Evolutionary conservation across 2,113 vertebrate genomes (phyloP).

Genomic region (Plecturocebus donacophilus): DNA sequence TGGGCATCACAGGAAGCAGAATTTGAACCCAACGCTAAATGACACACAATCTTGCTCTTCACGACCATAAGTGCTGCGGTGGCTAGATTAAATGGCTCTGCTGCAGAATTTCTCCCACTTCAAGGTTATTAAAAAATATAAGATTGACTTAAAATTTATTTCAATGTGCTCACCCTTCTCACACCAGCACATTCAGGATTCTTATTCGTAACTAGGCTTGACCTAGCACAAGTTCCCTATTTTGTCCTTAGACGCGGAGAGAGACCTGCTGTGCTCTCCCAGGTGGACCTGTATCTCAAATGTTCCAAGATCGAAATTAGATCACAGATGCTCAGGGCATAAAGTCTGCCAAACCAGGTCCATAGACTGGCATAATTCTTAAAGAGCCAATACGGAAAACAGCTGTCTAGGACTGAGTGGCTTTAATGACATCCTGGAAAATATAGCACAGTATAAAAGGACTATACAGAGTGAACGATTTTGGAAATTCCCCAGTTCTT

Average conservation of each 20-base stretch:
- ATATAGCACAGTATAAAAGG: not conserved
- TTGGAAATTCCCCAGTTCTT: conserved; percentile 6
- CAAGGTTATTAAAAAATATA: not conserved
- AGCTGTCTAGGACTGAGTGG: not conserved
- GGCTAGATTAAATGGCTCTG: not conserved
- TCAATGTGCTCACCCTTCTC: not conserved
- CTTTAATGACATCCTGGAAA: not conserved
- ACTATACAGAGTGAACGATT: not conserved
- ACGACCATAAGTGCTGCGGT: not conserved
- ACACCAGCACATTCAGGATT: not conserved
- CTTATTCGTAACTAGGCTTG: not conserved
- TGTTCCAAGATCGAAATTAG: not conserved
- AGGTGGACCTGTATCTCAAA: not conserved
- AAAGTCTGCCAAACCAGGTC: not conserved
- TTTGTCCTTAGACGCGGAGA: not conserved
- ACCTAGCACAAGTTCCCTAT: not conserved
- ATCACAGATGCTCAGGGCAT: not conserved
- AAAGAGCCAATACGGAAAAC: not conserved
- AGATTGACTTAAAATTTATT: not conserved
- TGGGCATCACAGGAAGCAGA: not conserved
- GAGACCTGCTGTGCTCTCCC: not conserved
- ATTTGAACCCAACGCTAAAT: not conserved
- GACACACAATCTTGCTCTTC: not conserved
- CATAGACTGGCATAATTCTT: not conserved
- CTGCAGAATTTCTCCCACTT: not conserved